phyloP scores from a whole-genome alignment of 2,888 invertebrate genomes.

The Pardosa pseudoannulata region DNA sequence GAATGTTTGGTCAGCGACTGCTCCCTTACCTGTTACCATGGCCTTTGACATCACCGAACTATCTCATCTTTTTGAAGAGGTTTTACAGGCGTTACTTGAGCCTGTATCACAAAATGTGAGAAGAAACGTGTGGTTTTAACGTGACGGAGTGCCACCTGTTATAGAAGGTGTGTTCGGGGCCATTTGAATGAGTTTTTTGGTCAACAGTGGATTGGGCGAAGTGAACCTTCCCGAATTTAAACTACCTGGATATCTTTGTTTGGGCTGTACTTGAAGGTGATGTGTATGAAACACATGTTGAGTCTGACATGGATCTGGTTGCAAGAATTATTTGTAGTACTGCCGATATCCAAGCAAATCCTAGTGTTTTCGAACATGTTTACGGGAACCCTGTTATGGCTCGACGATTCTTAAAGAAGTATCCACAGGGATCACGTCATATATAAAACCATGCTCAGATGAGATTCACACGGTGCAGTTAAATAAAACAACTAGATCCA shows the following conservation, averaged over 20 bases:
- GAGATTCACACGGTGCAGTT: too few relatives aligned
- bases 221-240: neutral
- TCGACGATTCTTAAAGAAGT: too few relatives aligned
- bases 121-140: slow-evolving; percentile 29
- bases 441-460: too few relatives aligned
- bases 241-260: neutral
- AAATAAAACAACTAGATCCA: too few relatives aligned
- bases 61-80: slow-evolving; percentile 29
- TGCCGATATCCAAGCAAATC: too few relatives aligned
- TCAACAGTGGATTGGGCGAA: neutral
- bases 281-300: neutral
- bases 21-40: slow-evolving; percentile 5
- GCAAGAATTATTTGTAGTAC: too few relatives aligned
- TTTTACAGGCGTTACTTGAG: slow-evolving; percentile 18
- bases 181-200: neutral
- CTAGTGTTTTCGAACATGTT: too few relatives aligned
- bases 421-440: too few relatives aligned
- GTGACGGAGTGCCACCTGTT: slow-evolving; percentile 9
- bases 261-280: neutral
- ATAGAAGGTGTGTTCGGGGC: neutral
- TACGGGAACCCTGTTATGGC: too few relatives aligned
- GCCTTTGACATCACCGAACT: slow-evolving; percentile 7
- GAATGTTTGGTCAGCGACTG: slow-evolving; percentile 15
- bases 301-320: too few relatives aligned
- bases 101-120: slow-evolving; percentile 18